phyloP scores from a whole-genome alignment of 2,797 vertebrate species.

The Tenualosa thibaudeaui region DNA sequence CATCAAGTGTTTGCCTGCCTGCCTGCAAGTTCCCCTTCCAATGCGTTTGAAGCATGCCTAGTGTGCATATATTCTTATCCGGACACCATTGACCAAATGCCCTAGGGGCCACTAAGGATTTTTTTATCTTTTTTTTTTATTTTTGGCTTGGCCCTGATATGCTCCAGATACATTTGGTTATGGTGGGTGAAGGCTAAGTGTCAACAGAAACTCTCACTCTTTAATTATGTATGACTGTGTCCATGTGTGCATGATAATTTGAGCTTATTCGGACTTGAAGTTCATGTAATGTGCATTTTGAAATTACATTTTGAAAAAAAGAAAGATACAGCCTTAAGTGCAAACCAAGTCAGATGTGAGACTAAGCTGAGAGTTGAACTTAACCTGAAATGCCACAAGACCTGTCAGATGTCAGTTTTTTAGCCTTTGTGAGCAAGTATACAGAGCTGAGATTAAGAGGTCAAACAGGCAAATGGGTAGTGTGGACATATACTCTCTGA shows the following conservation, averaged over 20 bases:
- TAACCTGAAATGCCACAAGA: conserved; percentile 12
- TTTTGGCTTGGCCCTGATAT: not conserved
- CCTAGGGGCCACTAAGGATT: not conserved
- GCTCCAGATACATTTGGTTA: not conserved
- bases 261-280: not conserved
- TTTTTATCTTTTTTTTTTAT: not conserved
- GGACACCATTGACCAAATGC: conserved; percentile 23
- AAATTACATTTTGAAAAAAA: not conserved
- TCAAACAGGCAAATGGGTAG: conserved; percentile 10
- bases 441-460: not conserved
- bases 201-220: not conserved
- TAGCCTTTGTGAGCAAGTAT: conserved; percentile 1
- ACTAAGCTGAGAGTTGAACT: conserved; percentile 8
- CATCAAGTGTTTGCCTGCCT: conserved; percentile 27
- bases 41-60: conserved; percentile 16
- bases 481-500: not conserved
- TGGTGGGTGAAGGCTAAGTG: not conserved
- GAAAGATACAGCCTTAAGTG: not conserved
- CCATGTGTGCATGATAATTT: not conserved
- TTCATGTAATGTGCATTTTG: not conserved
- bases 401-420: not conserved
- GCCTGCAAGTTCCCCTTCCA: conserved; percentile 3
- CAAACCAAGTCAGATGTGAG: not conserved
- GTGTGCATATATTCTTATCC: conserved; percentile 15
- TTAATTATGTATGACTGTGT: conserved; percentile 2